These are phyloP conservation scores for Sebastes jordani DNA, from an alignment of 2,797 vertebrate genomes.

Conservation along the genomic window DNA sequence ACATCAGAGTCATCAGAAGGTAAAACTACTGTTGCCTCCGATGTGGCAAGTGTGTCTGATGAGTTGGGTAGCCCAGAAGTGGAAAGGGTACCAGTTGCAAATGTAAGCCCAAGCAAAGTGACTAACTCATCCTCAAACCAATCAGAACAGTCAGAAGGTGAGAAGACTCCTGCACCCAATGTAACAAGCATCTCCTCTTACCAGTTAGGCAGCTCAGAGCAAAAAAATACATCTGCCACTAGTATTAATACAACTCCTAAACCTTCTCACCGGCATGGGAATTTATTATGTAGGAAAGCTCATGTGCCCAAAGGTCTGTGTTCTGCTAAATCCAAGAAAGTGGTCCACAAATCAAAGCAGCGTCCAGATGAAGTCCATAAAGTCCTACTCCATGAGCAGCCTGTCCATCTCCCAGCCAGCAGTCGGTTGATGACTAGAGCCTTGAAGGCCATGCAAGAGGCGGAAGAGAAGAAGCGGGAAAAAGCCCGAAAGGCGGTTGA, in stretches of 20 bases:
- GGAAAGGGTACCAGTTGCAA: conserved; percentile 12
- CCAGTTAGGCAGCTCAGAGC: background rate
- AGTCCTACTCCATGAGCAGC: conserved; percentile 52
- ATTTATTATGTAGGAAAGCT: background rate
- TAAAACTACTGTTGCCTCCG: background rate
- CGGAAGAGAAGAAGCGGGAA: conserved; percentile 46
- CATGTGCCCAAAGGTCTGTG: background rate
- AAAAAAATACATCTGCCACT: background rate
- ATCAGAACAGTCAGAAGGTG: conserved; percentile 29
- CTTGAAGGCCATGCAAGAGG: conserved; percentile 78
- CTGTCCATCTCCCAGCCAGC: conserved; percentile 82
- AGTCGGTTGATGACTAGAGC: conserved; percentile 83
- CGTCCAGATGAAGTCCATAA: conserved; percentile 14
- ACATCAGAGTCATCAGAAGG: conserved; percentile 32
- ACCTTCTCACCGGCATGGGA: background rate
- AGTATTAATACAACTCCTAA: background rate
- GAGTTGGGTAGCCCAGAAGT: background rate
- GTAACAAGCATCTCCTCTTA: conserved; percentile 20
- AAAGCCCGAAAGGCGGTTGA: conserved; percentile 63
- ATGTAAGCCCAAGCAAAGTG: conserved; percentile 9
- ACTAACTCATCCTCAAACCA: background rate
- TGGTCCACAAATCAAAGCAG: conserved; percentile 33
- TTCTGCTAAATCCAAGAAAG: conserved; percentile 37
- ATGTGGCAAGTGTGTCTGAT: background rate
- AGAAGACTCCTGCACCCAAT: conserved; percentile 2